Percentiles rank a stretch among this genome's conserved stretches.
Conservation (phyloP, 2,113 vertebrate species). For the Hippocampus guttulatus region DNA sequence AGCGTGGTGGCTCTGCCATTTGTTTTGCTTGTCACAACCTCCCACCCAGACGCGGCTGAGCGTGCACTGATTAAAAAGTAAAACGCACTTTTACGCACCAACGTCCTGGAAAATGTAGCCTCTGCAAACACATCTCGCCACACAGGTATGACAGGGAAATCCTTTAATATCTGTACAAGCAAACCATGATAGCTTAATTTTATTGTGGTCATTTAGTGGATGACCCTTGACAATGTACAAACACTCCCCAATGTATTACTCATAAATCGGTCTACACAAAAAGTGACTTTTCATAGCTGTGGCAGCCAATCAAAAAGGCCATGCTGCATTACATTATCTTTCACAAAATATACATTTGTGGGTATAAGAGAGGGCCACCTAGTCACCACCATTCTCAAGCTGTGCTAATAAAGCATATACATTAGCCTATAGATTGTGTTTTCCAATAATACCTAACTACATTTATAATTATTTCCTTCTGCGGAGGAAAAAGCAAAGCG, state of each 20-base stretch:
- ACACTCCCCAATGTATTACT: slow-evolving; percentile 10
- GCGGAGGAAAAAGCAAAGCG: too few relatives aligned
- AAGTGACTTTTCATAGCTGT: too few relatives aligned
- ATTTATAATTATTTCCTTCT: too few relatives aligned
- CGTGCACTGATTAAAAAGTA: slow-evolving; percentile 26
- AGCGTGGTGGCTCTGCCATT: slow-evolving; percentile 52
- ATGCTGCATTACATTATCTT: too few relatives aligned
- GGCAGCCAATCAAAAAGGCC: too few relatives aligned
- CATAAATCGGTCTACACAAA: neutral
- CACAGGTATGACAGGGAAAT: slow-evolving; percentile 10
- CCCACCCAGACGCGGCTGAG: slow-evolving; percentile 34
- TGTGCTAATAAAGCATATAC: too few relatives aligned
- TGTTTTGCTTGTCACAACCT: slow-evolving; percentile 47
- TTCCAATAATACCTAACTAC: too few relatives aligned
- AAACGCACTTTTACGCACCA: slow-evolving; percentile 8
- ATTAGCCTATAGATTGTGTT: too few relatives aligned
- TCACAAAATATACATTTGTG: too few relatives aligned
- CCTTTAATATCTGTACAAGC: slow-evolving; percentile 7
- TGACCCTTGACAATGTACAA: slow-evolving; percentile 39
- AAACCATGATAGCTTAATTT: neutral
- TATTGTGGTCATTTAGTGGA: slow-evolving; percentile 18
- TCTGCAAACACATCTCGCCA: slow-evolving; percentile 20
- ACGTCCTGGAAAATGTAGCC: slow-evolving; percentile 5
- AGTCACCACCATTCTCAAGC: too few relatives aligned
- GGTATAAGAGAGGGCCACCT: too few relatives aligned